Evolutionary conservation across 2,888 invertebrate species (phyloP), one percentile per base, ranked within the genome.

Genomic region (Suillia variegata): DNA sequence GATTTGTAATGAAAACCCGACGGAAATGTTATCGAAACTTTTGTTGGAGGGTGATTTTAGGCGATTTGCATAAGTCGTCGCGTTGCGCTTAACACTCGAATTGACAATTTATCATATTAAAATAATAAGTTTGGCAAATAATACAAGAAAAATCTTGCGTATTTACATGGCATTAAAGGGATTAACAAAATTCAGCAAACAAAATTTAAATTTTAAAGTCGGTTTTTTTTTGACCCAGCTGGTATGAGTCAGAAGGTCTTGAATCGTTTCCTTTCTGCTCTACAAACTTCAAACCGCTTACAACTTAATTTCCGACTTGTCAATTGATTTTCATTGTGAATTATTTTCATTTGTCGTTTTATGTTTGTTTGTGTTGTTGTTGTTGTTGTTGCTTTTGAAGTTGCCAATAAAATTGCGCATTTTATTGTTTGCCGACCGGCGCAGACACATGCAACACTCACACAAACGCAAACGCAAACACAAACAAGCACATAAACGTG

Each of bases 11-110:
- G 26, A 45, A 47, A 42, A 42, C 13, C 24, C 15, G 17, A n/a
- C 47, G 20, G 12, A 8, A n/a, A n/a, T n/a, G n/a, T n/a, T n/a
- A n/a, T n/a, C n/a, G n/a, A n/a, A n/a, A n/a, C n/a, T n/a, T n/a
- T n/a, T n/a, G n/a, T n/a, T n/a, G n/a, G n/a, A n/a, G n/a, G n/a
- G n/a, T n/a, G n/a, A n/a, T n/a, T n/a, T n/a, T n/a, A n/a, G n/a
- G n/a, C n/a, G 65, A 73, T 72, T 75, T 72, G 69, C 72, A 72
- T 72, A 72, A 72, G 70, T 63, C 68, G 62, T 62, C 63, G 61
- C 54, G 59, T 66, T 64, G 63, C 62, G 62, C 62, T 74, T 69
- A 73, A 73, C 75, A 75, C 72, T 73, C 70, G 73, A 73, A 62
- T 75, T 75, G 73, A 71, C 66, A 65, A 63, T 67, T 65, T 66